Percentiles rank a stretch among this genome's conserved stretches.
Conservation (phyloP, 2,888 invertebrate species). For the Aphodius granarius region DNA sequence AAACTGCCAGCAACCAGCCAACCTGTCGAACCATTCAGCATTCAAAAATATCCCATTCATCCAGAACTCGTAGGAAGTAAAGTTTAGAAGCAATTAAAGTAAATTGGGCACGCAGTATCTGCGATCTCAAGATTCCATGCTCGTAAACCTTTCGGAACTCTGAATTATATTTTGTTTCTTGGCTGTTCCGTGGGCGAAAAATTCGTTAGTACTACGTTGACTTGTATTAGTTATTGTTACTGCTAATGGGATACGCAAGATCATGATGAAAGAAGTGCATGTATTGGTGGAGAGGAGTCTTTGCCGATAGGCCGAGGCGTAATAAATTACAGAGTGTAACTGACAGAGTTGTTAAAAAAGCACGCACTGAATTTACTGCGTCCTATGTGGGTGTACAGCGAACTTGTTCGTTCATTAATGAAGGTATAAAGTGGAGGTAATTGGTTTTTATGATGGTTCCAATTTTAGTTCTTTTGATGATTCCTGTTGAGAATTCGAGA, state of each 20-base stretch:
- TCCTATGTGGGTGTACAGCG: not conserved
- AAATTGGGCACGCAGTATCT: conserved; percentile 16
- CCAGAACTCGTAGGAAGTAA: conserved; percentile 21
- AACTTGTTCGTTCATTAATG: not conserved
- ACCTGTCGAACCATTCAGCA: not conserved
- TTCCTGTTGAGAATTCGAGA: not conserved
- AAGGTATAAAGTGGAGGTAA: not conserved
- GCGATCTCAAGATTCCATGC: not conserved
- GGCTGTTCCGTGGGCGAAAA: not conserved
- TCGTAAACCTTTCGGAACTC: not conserved
- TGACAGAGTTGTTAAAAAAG: not conserved
- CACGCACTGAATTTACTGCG: not conserved
- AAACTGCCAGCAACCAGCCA: not conserved
- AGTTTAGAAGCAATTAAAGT: conserved; percentile 27
- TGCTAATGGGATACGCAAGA: not conserved
- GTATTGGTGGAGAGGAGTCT: not conserved
- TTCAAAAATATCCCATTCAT: not conserved
- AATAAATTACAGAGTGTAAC: not conserved
- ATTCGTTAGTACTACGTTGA: not conserved
- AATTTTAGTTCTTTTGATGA: not conserved
- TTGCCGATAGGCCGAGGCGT: not conserved
- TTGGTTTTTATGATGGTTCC: not conserved
- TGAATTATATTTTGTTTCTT: not conserved
- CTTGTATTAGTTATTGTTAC: not conserved
- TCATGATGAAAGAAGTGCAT: not conserved